Percentiles rank a stretch among this genome's conserved stretches.
Conservation (phyloP, 2,888 invertebrate species). For the Nesidiocoris tenuis region DNA sequence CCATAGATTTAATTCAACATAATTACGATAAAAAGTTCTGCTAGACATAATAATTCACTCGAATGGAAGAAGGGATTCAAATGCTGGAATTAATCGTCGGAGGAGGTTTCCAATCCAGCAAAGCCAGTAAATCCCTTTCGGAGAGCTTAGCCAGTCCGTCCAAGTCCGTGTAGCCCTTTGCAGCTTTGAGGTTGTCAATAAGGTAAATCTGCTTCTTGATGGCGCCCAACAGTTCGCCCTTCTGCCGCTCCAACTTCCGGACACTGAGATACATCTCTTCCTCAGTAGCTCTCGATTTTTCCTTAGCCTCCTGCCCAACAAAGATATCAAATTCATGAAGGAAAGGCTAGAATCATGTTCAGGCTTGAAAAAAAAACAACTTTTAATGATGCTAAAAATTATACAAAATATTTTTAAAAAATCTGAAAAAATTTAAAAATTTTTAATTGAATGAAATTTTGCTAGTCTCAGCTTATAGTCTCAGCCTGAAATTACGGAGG, state of each 20-base stretch:
- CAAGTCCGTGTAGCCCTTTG: slow-evolving; percentile 38
- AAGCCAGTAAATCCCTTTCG: slow-evolving; percentile 31
- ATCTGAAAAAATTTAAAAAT: no score
- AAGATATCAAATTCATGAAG: no score
- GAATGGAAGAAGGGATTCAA: no score
- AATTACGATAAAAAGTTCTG: no score
- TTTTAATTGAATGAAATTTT: no score
- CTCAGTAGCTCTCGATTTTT: slow-evolving; percentile 40
- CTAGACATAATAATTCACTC: no score
- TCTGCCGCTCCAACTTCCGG: slow-evolving; percentile 47
- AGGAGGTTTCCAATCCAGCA: slow-evolving; percentile 38
- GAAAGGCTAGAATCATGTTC: no score
- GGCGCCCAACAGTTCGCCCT: slow-evolving; percentile 41
- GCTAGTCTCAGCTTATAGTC: no score
- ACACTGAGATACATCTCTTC: slow-evolving; percentile 44
- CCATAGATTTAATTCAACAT: no score
- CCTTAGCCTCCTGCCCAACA: slow-evolving; percentile 47
- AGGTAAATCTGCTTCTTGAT: slow-evolving; percentile 46
- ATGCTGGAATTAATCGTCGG: slow-evolving; percentile 10
- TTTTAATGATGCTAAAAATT: no score
- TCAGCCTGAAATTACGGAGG: no score
- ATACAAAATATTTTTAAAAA: neutral
- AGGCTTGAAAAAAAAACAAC: no score
- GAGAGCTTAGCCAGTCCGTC: slow-evolving; percentile 33
- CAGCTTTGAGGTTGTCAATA: slow-evolving; percentile 47